A percentile compares a stretch with the other conserved stretches of the same genome.
Conservation (phyloP, 2,797 vertebrate species). For the Adelosebastes latens region DNA sequence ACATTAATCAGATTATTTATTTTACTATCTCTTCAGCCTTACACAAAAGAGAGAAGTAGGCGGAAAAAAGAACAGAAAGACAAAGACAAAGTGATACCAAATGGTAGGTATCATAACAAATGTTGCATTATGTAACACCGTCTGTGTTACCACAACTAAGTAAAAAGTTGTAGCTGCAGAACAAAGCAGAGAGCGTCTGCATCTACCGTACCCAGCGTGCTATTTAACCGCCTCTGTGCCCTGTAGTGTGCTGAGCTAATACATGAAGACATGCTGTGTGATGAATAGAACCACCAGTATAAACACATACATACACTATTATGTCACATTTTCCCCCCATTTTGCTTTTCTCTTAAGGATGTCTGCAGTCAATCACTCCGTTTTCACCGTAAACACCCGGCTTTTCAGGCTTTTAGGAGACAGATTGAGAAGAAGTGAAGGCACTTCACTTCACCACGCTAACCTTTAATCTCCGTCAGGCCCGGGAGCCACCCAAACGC, state of each 20-base stretch:
- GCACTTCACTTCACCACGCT: slow-evolving; percentile 7
- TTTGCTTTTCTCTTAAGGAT: neutral
- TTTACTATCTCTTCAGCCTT: neutral
- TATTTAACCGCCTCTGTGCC: slow-evolving; percentile 10
- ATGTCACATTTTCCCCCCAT: neutral
- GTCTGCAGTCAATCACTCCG: neutral
- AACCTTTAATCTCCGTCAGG: slow-evolving; percentile 36
- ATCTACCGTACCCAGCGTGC: neutral
- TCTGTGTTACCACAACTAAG: slow-evolving; percentile 23
- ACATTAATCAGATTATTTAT: neutral
- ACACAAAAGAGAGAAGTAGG: neutral
- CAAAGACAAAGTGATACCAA: slow-evolving; percentile 20
- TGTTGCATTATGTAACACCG: slow-evolving; percentile 38
- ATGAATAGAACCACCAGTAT: neutral
- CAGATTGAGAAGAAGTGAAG: slow-evolving; percentile 6
- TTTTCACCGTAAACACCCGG: neutral
- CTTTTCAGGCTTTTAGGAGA: slow-evolving; percentile 1
- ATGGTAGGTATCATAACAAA: slow-evolving; percentile 25
- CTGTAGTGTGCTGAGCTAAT: slow-evolving; percentile 22
- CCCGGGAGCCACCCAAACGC: slow-evolving; percentile 19
- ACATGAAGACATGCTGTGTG: neutral
- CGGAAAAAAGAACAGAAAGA: neutral
- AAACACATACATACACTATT: neutral
- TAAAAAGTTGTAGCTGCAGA: slow-evolving; percentile 19
- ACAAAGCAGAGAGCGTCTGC: slow-evolving; percentile 30